These are phyloP conservation scores for Drosophila sucinea DNA, from an alignment of 1,140 invertebrate genomes.

Conservation along the genomic window DNA sequence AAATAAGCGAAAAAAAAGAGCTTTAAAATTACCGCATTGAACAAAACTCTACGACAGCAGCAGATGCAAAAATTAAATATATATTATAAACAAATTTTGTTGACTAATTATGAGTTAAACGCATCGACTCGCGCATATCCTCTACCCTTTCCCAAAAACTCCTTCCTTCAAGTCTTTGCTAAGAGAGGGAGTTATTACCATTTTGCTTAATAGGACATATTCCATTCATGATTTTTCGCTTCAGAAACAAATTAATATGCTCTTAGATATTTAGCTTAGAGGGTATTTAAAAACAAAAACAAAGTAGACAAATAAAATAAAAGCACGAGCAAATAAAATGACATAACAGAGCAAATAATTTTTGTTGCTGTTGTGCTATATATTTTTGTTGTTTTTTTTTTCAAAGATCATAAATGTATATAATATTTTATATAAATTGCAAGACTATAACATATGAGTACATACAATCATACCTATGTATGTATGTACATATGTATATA, in stretches of 20 bases:
- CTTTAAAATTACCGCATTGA: constrained; percentile 16
- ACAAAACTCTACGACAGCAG: constrained; percentile 22
- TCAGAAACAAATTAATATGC: background rate
- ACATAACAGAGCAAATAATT: constrained; percentile 75
- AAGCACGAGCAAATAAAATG: constrained; percentile 55
- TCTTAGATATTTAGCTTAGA: background rate
- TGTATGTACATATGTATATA: constrained; percentile 29
- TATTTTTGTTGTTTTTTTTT: constrained; percentile 10
- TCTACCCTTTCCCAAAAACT: background rate
- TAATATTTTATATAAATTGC: constrained; percentile 19
- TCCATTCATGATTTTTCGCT: background rate
- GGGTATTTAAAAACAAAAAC: constrained; percentile 6
- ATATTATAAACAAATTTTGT: background rate
- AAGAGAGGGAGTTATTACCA: background rate
- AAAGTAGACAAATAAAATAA: constrained; percentile 25
- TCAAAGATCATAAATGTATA: constrained; percentile 40
- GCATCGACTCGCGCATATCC: background rate
- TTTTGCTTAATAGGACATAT: background rate
- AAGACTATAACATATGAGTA: background rate
- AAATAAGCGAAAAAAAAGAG: constrained; percentile 41
- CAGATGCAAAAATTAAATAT: constrained; percentile 42
- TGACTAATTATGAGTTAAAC: background rate
- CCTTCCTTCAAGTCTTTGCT: background rate
- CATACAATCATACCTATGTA: background rate
- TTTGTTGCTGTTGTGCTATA: constrained; percentile 19